Evolutionary conservation across 2,797 vertebrate species (phyloP).

Genomic region (Xyrichtys novacula): DNA sequence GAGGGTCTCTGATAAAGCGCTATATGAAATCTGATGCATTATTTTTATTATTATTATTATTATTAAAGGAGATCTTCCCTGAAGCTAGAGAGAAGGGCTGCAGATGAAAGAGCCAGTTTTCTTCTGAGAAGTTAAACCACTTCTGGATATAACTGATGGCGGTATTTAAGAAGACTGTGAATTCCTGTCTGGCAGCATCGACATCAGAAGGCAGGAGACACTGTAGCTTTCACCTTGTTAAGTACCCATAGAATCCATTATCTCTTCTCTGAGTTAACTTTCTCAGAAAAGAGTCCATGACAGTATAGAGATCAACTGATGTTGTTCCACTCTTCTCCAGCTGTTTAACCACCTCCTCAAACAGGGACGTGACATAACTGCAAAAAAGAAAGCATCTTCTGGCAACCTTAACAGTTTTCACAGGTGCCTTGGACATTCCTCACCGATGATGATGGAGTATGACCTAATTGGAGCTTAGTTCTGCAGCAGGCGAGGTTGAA

Average conservation of each 20-base stretch:
- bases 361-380: background rate
- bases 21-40: no score
- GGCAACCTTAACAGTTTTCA: background rate
- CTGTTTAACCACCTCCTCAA: background rate
- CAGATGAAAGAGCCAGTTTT: no score
- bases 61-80: no score
- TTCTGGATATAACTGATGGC: no score
- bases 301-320: background rate
- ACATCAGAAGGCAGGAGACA: no score
- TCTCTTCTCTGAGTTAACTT: background rate
- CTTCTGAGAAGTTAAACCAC: no score
- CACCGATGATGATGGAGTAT: background rate
- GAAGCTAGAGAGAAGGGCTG: no score
- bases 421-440: background rate
- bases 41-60: no score
- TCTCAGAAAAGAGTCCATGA: background rate
- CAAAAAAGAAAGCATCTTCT: background rate
- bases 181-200: no score
- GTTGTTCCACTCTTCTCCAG: background rate
- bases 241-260: background rate
- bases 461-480: background rate
- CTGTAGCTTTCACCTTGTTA: conserved; percentile 4
- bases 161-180: no score
- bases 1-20: no score
- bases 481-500: background rate